phyloP scores from a whole-genome alignment of 2,888 invertebrate genomes.

The Incurvaria masculella region DNA sequence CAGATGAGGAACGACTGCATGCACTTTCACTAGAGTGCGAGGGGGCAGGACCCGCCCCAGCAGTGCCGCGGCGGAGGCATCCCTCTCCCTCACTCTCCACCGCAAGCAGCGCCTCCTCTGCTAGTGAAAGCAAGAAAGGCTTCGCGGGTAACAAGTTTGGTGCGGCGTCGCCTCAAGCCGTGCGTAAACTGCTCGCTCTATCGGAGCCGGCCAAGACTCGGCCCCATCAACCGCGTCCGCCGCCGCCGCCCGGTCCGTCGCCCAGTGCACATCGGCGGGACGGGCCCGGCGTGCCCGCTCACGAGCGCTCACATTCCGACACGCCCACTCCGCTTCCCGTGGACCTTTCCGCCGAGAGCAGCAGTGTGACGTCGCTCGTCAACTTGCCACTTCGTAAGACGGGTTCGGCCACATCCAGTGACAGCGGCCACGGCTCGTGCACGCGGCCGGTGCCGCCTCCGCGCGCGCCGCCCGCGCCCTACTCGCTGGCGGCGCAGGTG shows the following conservation, averaged over 20 bases:
- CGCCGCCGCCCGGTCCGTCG: constrained; percentile 59
- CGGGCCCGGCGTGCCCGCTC: constrained; percentile 64
- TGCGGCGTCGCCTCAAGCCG: constrained; percentile 95
- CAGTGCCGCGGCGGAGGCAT: constrained; percentile 72
- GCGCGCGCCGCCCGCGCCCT: constrained; percentile 72
- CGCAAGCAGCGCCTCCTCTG: constrained; percentile 87
- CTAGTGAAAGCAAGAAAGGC: constrained; percentile 68
- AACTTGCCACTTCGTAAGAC: constrained; percentile 87
- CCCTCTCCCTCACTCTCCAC: constrained; percentile 93
- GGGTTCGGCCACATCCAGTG: constrained; percentile 89
- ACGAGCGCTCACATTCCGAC: constrained; percentile 88
- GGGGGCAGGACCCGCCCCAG: constrained; percentile 59
- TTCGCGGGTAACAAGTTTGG: constrained; percentile 69
- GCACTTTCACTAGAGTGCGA: constrained; percentile 90
- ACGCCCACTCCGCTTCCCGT: constrained; percentile 83
- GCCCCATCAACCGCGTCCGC: constrained; percentile 78
- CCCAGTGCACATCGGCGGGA: constrained; percentile 61
- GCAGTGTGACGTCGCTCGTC: constrained; percentile 90
- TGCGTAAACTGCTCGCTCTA: constrained; percentile 90
- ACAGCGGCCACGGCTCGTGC: constrained; percentile 84
- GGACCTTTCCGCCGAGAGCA: constrained; percentile 90
- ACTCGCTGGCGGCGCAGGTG: constrained; percentile 84
- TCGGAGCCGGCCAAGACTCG: constrained; percentile 86
- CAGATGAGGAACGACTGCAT: constrained; percentile 88
- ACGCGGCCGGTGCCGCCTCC: constrained; percentile 67